Evolutionary conservation across 64 coral and sea anemone genomes (phyloP), one percentile per base, ranked within the genome.

Genomic region (Actinia tenebrosa): DNA sequence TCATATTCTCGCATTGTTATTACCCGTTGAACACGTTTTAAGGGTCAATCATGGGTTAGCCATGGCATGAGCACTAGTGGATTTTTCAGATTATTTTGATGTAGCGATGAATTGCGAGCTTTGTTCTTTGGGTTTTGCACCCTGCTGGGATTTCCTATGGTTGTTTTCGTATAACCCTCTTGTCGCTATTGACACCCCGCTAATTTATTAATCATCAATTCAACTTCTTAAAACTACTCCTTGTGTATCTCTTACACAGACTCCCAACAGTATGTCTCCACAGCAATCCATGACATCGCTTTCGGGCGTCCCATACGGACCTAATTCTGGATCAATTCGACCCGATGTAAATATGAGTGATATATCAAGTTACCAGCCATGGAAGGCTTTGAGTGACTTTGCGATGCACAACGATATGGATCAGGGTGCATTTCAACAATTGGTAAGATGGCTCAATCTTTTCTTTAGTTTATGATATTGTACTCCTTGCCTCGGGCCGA

Each of bases 321-420:
- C 89, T 66, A 89, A 92, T 56, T 93, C 86, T 87, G 91, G 87
- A 63, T 89, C 88, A 79, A 89, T 97, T 23, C 89, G 97, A 61
- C 91, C 97, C 27, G 97, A 99, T 85, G 91, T 93, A 43, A 54
- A 83, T 16, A 89, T 97, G 59, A 84, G 78, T 16, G 94, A 97
- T 59, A 83, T 97, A 20, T 87, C 97, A 3, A 86, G 91, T 27
- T 99, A 99, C 89, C 97, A 99, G 19, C 97, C 97, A 3, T 99
- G 97, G 97, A 99, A 99, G 80, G 97, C 97, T 0, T 87, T 99
- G 64, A 99, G 91, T 83, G 97, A 99, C 23, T 99, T 99, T 71
- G 97, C 97, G 4, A 95, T 99, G 93, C 97, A 99, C 26, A 95
- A 89, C 86, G 97, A 99, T 43, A 86, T 99, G 86, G 97, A 99